Conservation (phyloP, 1,140 invertebrate species). For the Drosophila athabasca region DNA sequence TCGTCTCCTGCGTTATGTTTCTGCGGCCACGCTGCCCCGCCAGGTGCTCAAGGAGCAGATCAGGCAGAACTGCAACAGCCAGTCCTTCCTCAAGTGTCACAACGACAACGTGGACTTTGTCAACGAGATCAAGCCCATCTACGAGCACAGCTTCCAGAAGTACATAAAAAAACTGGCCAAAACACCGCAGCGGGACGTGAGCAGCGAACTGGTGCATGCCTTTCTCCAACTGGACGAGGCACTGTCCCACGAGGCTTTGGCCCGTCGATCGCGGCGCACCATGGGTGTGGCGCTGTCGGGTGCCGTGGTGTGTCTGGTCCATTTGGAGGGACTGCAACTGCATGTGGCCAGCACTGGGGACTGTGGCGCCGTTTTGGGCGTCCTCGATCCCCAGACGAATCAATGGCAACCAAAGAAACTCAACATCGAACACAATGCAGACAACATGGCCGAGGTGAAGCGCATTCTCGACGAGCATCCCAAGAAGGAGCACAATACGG, state of each 20-base stretch:
- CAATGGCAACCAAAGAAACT: constrained; percentile 92
- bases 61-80: constrained; percentile 84
- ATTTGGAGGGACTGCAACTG: constrained; percentile 93
- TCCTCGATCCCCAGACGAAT: constrained; percentile 88
- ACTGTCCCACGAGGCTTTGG: constrained; percentile 90
- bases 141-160: constrained; percentile 87
- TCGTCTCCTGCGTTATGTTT: constrained; percentile 94
- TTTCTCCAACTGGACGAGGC: constrained; percentile 93
- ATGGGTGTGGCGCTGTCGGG: constrained; percentile 93
- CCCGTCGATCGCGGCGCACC: constrained; percentile 86
- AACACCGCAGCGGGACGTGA: constrained; percentile 84
- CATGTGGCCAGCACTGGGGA: constrained; percentile 96
- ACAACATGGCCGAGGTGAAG: constrained; percentile 93
- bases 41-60: constrained; percentile 85
- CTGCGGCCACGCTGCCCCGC: constrained; percentile 89
- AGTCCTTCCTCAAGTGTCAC: constrained; percentile 89
- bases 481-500: constrained; percentile 90
- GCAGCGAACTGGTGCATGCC: constrained; percentile 88
- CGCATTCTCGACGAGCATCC: constrained; percentile 94
- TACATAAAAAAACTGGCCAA: constrained; percentile 83
- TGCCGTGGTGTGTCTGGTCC: constrained; percentile 93
- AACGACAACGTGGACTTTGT: constrained; percentile 87
- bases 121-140: constrained; percentile 89
- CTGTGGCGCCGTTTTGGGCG: constrained; percentile 94
- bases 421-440: constrained; percentile 94